Percentiles rank a stretch among this genome's conserved stretches.
phyloP scores from a whole-genome alignment of 2,113 vertebrate genomes.

The Paraplagusia blochii region DNA sequence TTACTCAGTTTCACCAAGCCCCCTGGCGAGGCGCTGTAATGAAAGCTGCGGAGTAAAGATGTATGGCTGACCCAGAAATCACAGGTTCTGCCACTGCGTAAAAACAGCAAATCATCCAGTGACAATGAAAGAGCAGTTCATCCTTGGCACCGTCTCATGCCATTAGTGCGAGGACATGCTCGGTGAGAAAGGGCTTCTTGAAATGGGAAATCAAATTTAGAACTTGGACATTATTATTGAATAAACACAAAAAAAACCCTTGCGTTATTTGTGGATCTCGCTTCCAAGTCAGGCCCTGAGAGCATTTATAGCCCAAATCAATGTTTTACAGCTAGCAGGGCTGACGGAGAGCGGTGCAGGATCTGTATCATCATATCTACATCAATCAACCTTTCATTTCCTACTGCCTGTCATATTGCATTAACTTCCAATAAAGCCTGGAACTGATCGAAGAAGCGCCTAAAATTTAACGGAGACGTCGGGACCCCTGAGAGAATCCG shows the following conservation, averaged over 20 bases:
- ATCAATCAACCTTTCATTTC: slow-evolving; percentile 2
- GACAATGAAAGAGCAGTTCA: not conserved
- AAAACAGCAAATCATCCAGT: slow-evolving; percentile 12
- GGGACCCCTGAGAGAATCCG: not conserved
- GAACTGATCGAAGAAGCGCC: not conserved
- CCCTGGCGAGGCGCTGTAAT: not conserved
- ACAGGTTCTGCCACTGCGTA: not conserved
- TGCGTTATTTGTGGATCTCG: not conserved
- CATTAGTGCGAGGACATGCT: slow-evolving; percentile 4
- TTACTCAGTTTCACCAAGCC: slow-evolving; percentile 4
- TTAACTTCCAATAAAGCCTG: not conserved
- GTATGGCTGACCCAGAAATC: slow-evolving; percentile 2
- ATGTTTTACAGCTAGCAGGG: not conserved
- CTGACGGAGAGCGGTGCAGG: not conserved
- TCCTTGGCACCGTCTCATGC: not conserved
- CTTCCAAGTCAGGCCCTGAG: not conserved
- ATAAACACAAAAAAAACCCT: not conserved
- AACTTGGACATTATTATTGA: not conserved
- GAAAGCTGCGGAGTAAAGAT: not conserved
- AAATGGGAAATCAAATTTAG: not conserved
- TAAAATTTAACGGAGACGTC: not conserved
- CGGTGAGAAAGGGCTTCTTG: not conserved
- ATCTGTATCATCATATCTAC: not conserved
- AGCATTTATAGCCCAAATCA: not conserved
- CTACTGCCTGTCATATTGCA: not conserved